Evolutionary conservation across 2,888 invertebrate species (phyloP).

Genomic region (Agrochola lychnidis): DNA sequence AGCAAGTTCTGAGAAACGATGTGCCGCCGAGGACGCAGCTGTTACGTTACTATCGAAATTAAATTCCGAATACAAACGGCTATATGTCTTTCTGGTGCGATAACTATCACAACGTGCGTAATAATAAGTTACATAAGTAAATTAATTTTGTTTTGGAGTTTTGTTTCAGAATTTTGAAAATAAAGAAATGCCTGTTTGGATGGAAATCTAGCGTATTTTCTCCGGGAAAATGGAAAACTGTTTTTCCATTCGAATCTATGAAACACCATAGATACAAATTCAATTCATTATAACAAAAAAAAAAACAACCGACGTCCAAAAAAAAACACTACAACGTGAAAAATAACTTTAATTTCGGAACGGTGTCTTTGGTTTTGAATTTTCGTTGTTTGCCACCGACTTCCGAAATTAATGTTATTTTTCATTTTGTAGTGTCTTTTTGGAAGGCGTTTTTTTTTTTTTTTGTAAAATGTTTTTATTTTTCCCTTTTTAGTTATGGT

Average conservation of each 20-base stretch:
- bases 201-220: neutral
- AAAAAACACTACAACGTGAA: too few relatives aligned
- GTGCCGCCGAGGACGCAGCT: conserved; percentile 56
- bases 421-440: too few relatives aligned
- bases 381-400: too few relatives aligned
- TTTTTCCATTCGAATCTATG: neutral
- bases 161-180: neutral
- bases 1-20: conserved; percentile 62
- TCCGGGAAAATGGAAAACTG: neutral
- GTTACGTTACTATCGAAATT: conserved; percentile 56
- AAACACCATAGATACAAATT: too few relatives aligned
- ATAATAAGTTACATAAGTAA: neutral
- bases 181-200: neutral
- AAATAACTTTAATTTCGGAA: too few relatives aligned
- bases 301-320: too few relatives aligned
- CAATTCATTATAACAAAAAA: neutral
- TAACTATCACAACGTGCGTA: conserved; percentile 18
- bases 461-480: too few relatives aligned
- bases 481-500: too few relatives aligned
- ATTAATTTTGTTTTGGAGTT: neutral
- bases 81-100: conserved; percentile 25
- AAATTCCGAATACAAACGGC: conserved; percentile 43
- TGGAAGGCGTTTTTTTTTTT: too few relatives aligned
- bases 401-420: too few relatives aligned
- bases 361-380: too few relatives aligned